These are phyloP conservation scores for Nannobrachium achirus DNA, from an alignment of 2,113 vertebrate genomes.

Conservation along the genomic window DNA sequence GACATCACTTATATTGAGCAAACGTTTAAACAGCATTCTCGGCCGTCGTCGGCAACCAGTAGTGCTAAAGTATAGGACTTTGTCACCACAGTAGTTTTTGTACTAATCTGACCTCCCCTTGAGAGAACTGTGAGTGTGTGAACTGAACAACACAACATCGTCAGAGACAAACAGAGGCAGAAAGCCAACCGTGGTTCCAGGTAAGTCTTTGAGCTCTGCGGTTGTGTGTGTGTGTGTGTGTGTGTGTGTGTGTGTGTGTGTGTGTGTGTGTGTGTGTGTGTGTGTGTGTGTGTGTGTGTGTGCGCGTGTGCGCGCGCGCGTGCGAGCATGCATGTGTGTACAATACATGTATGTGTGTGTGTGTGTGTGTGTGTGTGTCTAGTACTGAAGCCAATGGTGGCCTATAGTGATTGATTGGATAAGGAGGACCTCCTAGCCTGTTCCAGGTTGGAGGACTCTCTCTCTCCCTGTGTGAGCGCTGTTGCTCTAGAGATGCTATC, in stretches of 20 bases:
- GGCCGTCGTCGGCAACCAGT: no score
- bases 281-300: neutral
- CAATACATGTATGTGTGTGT: neutral
- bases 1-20: no score
- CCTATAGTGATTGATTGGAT: slow-evolving; percentile 51
- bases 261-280: neutral
- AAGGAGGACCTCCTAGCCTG: slow-evolving; percentile 50
- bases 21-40: no score
- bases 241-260: neutral
- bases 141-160: no score
- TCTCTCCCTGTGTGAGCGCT: slow-evolving; percentile 32
- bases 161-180: no score
- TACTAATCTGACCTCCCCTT: no score
- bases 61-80: no score
- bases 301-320: no score
- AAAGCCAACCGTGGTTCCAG: no score
- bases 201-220: neutral
- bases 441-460: neutral
- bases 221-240: neutral
- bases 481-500: slow-evolving; percentile 79
- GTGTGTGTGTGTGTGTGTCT: neutral
- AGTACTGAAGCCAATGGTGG: slow-evolving; percentile 46
- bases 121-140: no score
- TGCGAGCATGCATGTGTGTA: neutral
- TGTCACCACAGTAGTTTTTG: no score